A percentile compares a stretch with the other conserved stretches of the same genome.
Conservation (phyloP, 2,888 invertebrate species). For the Creontiades dilutus region DNA sequence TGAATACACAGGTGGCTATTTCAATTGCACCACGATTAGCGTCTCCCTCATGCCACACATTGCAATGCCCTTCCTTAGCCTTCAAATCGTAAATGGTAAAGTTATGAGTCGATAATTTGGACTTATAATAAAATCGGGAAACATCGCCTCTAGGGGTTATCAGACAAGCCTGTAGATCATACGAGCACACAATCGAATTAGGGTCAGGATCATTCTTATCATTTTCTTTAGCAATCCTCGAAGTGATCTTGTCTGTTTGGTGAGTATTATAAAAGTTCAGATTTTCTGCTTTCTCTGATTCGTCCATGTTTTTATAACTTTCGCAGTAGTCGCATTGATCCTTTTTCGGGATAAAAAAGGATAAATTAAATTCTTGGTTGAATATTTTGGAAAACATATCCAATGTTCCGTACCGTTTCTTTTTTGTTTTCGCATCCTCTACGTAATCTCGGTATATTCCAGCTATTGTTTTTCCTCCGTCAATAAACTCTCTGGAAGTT, state of each 20-base stretch:
- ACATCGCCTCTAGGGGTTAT: slow-evolving; percentile 34
- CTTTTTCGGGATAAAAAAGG: slow-evolving; percentile 50
- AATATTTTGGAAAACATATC: slow-evolving; percentile 45
- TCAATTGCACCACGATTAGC: slow-evolving; percentile 74
- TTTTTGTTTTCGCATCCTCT: neutral
- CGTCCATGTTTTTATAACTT: slow-evolving; percentile 22
- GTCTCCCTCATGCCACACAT: slow-evolving; percentile 75
- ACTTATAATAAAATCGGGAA: slow-evolving; percentile 39
- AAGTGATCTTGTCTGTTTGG: neutral
- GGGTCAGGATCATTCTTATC: neutral
- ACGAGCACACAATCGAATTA: slow-evolving; percentile 43
- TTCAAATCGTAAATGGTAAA: slow-evolving; percentile 52
- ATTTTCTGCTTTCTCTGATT: neutral
- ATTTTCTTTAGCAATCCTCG: neutral
- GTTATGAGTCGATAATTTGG: slow-evolving; percentile 47
- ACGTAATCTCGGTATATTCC: slow-evolving; percentile 57
- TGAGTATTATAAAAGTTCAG: neutral
- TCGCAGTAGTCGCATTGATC: slow-evolving; percentile 55
- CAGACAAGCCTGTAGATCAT: slow-evolving; percentile 43
- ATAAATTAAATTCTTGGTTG: slow-evolving; percentile 57
- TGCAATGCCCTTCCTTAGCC: slow-evolving; percentile 68
- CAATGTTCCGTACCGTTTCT: slow-evolving; percentile 5
- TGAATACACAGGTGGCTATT: slow-evolving; percentile 73
- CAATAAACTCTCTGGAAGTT: slow-evolving; percentile 33
- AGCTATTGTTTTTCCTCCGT: slow-evolving; percentile 51